Evolutionary conservation across 2,797 vertebrate genomes (phyloP).

Genomic region (Sciaenops ocellatus): DNA sequence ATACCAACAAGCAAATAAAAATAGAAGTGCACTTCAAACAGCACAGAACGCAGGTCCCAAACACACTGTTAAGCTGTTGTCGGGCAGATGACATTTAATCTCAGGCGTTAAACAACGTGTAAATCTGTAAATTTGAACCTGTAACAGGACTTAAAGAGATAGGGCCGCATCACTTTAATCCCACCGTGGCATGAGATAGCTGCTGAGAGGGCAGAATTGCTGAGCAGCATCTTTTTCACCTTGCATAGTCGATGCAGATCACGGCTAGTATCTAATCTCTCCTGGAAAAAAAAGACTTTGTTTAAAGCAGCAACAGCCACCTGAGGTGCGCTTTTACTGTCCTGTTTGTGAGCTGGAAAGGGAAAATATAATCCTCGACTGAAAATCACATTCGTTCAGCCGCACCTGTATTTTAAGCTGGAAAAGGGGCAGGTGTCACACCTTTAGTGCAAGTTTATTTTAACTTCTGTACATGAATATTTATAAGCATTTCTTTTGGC

Average conservation of each 20-base stretch:
- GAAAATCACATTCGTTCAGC: slow-evolving; percentile 23
- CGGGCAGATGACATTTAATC: slow-evolving; percentile 49
- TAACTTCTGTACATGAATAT: slow-evolving; percentile 39
- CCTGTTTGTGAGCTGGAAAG: slow-evolving; percentile 29
- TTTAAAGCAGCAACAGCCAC: slow-evolving; percentile 26
- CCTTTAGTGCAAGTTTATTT: slow-evolving; percentile 4
- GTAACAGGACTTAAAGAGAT: slow-evolving; percentile 24
- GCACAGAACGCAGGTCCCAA: slow-evolving; percentile 11
- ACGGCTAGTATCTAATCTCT: slow-evolving; percentile 51
- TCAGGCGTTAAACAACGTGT: slow-evolving; percentile 27
- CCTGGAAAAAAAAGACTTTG: slow-evolving; percentile 17
- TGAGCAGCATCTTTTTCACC: slow-evolving; percentile 57
- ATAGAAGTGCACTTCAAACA: not conserved
- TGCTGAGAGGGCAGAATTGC: slow-evolving; percentile 51
- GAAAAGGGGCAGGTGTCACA: not conserved
- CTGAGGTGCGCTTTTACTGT: slow-evolving; percentile 36
- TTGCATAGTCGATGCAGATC: slow-evolving; percentile 49
- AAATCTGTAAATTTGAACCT: slow-evolving; percentile 42
- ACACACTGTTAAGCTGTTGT: slow-evolving; percentile 33
- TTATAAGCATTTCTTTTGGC: slow-evolving; percentile 24
- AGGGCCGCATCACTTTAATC: slow-evolving; percentile 43
- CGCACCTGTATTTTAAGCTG: not conserved
- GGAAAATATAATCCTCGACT: not conserved
- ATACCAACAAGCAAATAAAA: slow-evolving; percentile 16
- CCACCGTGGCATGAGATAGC: slow-evolving; percentile 33